Base-by-base conservation (phyloP, 92 coral and sea anemone genomes). In the Bergia sp. region DNA sequence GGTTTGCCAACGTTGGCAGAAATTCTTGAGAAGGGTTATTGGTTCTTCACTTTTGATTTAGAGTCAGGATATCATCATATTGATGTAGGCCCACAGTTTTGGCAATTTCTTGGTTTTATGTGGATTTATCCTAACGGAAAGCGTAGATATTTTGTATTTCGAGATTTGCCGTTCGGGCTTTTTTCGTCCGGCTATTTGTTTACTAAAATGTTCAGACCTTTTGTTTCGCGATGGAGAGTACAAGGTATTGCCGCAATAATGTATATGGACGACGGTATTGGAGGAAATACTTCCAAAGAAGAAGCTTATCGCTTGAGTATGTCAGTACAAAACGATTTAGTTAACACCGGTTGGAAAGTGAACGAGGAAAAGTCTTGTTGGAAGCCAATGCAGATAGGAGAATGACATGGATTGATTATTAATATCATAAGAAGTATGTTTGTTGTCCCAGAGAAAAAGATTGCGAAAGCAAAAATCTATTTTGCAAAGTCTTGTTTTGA, bases 191-290 rank as follows among this genome's bases (percentile, higher is more conserved):
- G 89, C 69, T 77, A 86, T 76, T 10, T 77, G 47, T 86, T 86
- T 76, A 86, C 84, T 13, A 77, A 77, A 76, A 86, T 86, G 75
- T 86, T 86, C 40, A 45, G 89, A 69, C 89, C 61, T 86, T 77
- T 86, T 11, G 89, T 86, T 37, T 82, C 83, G 7, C 89, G 89
- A 20, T 91, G 94, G 96, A 88, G 94, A 67, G 69, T 83, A 0
- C 29, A 23, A 0, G 87, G 93, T 8, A 65, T 75, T 50, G 43
- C 55, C 6, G 85, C 91, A 47, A 77, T 92, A 15, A 36, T 92
- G 85, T 90, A 92, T 79, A 87, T 92, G 11, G 95, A 92, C 38
- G 91, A 90, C 67, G 92, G 92, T 55, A 78, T 90, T 42, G 36
- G 74, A 9, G 89, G 89, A 15, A 43, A 65, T 43, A 37, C 8